Conservation (phyloP, 92 coral and sea anemone species). For the Nematostella vectensis region DNA sequence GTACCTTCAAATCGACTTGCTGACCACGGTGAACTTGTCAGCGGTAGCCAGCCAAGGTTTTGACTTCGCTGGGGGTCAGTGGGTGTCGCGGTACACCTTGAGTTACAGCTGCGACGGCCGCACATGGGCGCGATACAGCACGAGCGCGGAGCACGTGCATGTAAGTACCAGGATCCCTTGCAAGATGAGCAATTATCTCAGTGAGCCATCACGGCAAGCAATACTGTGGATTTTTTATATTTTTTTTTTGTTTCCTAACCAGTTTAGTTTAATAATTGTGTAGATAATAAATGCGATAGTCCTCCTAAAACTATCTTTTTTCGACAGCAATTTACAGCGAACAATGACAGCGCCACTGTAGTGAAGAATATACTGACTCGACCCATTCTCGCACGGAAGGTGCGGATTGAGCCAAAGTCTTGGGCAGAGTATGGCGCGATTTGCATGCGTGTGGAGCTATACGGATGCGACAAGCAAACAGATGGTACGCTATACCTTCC, state of each 20-base stretch:
- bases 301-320: no score
- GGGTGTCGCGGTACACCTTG: slow-evolving; percentile 61
- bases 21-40: slow-evolving; percentile 48
- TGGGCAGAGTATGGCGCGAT: slow-evolving; percentile 34
- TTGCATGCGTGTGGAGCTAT: slow-evolving; percentile 46
- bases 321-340: slow-evolving; percentile 33
- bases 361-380: slow-evolving; percentile 14
- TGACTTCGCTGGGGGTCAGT: slow-evolving; percentile 35
- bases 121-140: slow-evolving; percentile 6
- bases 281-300: no score
- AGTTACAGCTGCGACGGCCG: slow-evolving; percentile 75
- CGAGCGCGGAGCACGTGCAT: no score
- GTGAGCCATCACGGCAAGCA: no score
- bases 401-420: slow-evolving; percentile 36
- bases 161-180: slow-evolving; percentile 14
- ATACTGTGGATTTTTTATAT: background rate
- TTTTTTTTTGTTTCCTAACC: no score
- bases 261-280: no score
- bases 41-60: slow-evolving; percentile 67
- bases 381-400: slow-evolving; percentile 29
- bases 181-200: no score
- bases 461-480: slow-evolving; percentile 41
- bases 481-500: no score
- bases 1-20: slow-evolving; percentile 54
- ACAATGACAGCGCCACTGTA: slow-evolving; percentile 30